Base-by-base conservation (phyloP, 2,888 invertebrate species). In the Eupeodes latifasciatus region DNA sequence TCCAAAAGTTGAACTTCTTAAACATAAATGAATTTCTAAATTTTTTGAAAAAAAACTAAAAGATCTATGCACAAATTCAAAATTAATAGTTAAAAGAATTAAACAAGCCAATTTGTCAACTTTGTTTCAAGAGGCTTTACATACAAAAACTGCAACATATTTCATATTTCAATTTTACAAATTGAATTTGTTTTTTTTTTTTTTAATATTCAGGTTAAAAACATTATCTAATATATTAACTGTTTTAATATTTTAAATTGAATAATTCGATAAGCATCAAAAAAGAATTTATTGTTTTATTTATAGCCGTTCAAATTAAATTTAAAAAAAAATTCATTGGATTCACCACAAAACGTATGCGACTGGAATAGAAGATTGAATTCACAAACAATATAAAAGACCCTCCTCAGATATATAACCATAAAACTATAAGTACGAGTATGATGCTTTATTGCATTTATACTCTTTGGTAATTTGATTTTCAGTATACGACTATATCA, bases 401-500 rank as follows among this genome's bases (percentile, higher is more conserved):
- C 40, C 44, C 62, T 62, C 11, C 40, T 44, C 44, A 16, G 40
- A 62, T 11, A 62, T 9, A 40, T 62, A 44, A 40, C 40, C 66
- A 66, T 47, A 66, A 66, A 66, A 49, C 66, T 66, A 49, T 49
- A 49, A 14, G 49, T 69, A 69, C 5, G 9, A 40, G 49, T 69
- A 69, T 7, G 4, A 40, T 53, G 53, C 53, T 69, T 40, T 69
- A 69, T 69, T 36, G 69, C 69, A 53, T 53, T 69, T 69, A 40
- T 69, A 16, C 69, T 69, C 36, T 69, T 36, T 53, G 51, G 69
- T 69, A 69, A 69, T 69, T 69, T 69, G 69, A 69, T 69, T 69
- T 69, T 49, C 66, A 66, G 66, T 14, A 19, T 55, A 55, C 19
- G n/a, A n/a, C 40, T 53, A 16, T n/a, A 64, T 64, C 19, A 14